Evolutionary conservation across 2,888 invertebrate genomes (phyloP).

Genomic region (Xestia c-nigrum): DNA sequence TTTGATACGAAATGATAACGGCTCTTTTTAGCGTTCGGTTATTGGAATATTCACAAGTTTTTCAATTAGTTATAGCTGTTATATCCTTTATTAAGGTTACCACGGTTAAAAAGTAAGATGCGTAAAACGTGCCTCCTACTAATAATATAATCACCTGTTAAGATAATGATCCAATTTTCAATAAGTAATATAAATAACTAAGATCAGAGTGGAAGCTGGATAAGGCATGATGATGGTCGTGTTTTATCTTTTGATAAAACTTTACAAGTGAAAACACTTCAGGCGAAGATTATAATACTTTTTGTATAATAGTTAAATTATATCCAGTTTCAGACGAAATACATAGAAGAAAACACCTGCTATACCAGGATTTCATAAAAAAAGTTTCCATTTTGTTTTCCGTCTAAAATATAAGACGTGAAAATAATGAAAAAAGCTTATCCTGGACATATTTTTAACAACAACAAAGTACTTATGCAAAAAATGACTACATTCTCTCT

Average conservation of each 20-base stretch:
- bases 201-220: not conserved
- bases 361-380: slow-evolving; percentile 2
- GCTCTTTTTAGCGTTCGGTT: not conserved
- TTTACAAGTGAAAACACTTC: not conserved
- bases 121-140: not conserved
- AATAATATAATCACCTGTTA: not conserved
- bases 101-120: not conserved
- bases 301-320: not conserved
- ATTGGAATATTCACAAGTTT: not conserved
- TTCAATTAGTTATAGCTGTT: not conserved
- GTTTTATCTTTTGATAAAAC: not conserved
- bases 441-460: slow-evolving; percentile 53
- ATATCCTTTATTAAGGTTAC: not conserved
- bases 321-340: not conserved
- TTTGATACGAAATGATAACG: not conserved
- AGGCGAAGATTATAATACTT: not conserved
- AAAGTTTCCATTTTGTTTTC: slow-evolving; percentile 43
- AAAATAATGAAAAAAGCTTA: slow-evolving; percentile 58
- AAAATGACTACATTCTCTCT: slow-evolving; percentile 30
- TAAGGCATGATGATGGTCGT: not conserved
- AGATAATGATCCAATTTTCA: not conserved
- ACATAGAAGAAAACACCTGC: slow-evolving; percentile 34
- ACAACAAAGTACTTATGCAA: slow-evolving; percentile 46
- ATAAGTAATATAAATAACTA: not conserved
- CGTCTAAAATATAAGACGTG: slow-evolving; percentile 40